Evolutionary conservation across 23 tunicate genomes (phyloP), one percentile per base, ranked within the genome.

Genomic region (Botrylloides violaceus): DNA sequence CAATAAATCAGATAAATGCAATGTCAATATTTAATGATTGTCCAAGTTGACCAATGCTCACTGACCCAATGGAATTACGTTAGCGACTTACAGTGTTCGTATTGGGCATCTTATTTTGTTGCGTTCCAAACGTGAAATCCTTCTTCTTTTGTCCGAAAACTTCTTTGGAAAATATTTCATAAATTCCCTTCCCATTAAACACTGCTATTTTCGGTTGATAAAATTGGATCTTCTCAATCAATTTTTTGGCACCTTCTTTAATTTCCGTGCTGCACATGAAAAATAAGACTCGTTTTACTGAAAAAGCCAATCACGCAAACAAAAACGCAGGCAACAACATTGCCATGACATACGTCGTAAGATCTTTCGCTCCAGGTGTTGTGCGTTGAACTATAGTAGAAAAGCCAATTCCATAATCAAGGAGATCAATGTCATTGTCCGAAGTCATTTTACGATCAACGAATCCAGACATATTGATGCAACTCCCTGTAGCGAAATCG

Each of bases 131-230:
- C 47, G 53, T 32, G 75, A 87, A 73, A 76, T 90, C 86, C 64
- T 79, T 83, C 71, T 90, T 90, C 55, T 90, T 90, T 39, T 75
- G 80, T 21, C 86, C 86, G 36, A 90, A 90, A 66, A 90, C 64
- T 59, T 78, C 81, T 83, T 90, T 90, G 60, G 84, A 73, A 62
- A 90, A 90, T 31, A 83, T 83, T 75, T 90, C 97, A 75, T 90
- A 90, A 63, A 90, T 90, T 55, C 85, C 85, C 61, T 90, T 90
- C 24, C 97, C 97, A 66, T 90, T 90, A 76, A 90, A 90, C 4
- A 90, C 97, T 2, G 97, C 89, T 64, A 90, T 80, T 74, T 83
- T 90, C 4, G 97, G 97, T 60, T 79, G 71, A 53, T 70, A 83
- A 19, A 36, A 33, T 71, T 90, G 77, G n/a, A 90, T 90, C 39